Evolutionary conservation across 2,797 vertebrate species (phyloP).

Genomic region (Phalanger gymnotis): DNA sequence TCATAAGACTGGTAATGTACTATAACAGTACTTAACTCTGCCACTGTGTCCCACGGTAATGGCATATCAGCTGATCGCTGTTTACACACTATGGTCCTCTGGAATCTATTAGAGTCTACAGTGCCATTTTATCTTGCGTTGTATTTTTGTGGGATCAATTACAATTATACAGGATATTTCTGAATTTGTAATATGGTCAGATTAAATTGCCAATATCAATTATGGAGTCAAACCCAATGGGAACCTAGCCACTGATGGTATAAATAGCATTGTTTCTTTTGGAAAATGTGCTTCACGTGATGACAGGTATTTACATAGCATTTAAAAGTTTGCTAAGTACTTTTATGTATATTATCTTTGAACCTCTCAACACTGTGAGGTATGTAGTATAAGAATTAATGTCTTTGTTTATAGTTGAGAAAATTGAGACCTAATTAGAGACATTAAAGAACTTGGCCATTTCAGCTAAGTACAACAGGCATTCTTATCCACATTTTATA

Average conservation of each 20-base stretch:
- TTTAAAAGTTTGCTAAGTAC: not conserved
- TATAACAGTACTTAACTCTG: too few relatives aligned
- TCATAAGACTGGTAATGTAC: too few relatives aligned
- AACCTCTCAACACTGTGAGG: not conserved
- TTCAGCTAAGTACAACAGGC: not conserved
- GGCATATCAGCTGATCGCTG: not conserved
- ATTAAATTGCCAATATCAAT: not conserved
- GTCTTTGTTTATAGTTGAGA: not conserved
- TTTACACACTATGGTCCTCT: not conserved
- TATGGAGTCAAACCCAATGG: not conserved
- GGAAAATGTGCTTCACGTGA: not conserved
- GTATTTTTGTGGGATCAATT: not conserved
- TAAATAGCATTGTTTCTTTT: not conserved
- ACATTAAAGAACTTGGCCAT: too few relatives aligned
- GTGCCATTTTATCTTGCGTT: not conserved
- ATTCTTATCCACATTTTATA: not conserved
- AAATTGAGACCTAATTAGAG: not conserved
- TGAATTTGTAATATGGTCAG: not conserved
- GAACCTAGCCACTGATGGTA: not conserved
- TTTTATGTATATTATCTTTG: not conserved
- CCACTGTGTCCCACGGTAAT: not conserved
- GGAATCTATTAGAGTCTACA: not conserved
- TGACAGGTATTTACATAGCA: not conserved
- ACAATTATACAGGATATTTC: not conserved
- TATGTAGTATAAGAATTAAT: not conserved